These are phyloP conservation scores for Mesoligia furuncula DNA, from an alignment of 2,888 invertebrate genomes.

Conservation along the genomic window DNA sequence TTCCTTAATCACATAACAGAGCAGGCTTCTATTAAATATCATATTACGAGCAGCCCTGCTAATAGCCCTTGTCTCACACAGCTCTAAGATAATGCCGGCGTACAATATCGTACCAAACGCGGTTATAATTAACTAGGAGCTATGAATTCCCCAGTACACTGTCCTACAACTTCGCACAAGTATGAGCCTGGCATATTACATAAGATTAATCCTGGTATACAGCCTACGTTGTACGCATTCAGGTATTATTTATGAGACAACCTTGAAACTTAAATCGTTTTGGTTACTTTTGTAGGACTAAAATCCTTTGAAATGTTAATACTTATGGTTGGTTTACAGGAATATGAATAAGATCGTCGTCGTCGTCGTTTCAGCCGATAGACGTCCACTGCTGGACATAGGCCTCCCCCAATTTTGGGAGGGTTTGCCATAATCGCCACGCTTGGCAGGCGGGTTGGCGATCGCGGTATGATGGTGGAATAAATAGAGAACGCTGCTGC, in stretches of 20 bases:
- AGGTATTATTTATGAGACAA: conserved; percentile 71
- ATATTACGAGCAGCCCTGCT: conserved; percentile 50
- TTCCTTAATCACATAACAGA: conserved; percentile 14
- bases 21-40: conserved; percentile 37
- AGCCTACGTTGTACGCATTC: conserved; percentile 51
- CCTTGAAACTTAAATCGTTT: conserved; percentile 57
- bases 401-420: no score
- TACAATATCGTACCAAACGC: conserved; percentile 66
- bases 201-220: conserved; percentile 73
- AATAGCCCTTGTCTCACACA: conserved; percentile 57
- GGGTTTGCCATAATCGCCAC: no score
- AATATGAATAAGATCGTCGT: conserved; percentile 29
- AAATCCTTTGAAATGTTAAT: conserved; percentile 45
- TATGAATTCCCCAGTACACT: conserved; percentile 69
- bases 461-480: no score
- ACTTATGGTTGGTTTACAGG: conserved; percentile 9
- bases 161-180: conserved; percentile 57
- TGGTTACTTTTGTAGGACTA: conserved; percentile 51
- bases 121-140: conserved; percentile 72
- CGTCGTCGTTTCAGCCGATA: no score
- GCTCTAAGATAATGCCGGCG: conserved; percentile 65
- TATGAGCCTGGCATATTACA: conserved; percentile 64
- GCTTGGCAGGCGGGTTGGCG: no score
- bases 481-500: no score
- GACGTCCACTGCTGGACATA: no score